A percentile compares a stretch with the other conserved stretches of the same genome.
phyloP scores from a whole-genome alignment of 2,888 invertebrate genomes.

The Drosophila glabriapex region DNA sequence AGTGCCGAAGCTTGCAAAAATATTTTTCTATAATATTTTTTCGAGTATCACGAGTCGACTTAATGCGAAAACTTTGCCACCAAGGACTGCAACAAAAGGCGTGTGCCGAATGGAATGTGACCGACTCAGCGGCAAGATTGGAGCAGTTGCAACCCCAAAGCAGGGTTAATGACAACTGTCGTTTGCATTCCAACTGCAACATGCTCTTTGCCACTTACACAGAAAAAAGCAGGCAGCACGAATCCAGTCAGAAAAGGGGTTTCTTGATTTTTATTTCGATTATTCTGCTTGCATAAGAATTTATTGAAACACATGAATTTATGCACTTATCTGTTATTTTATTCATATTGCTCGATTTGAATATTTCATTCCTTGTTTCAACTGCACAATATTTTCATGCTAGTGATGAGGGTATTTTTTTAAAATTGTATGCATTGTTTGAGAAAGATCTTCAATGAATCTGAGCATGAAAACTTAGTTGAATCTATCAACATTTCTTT shows the following conservation, averaged over 20 bases:
- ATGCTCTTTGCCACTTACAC: constrained; percentile 30
- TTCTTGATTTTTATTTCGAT: too few relatives aligned
- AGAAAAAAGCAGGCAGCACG: constrained; percentile 12
- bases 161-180: constrained; percentile 59
- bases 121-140: constrained; percentile 36
- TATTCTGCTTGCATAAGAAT: neutral
- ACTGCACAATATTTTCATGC: neutral
- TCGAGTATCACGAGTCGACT: constrained; percentile 70
- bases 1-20: constrained; percentile 57
- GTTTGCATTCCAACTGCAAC: constrained; percentile 47
- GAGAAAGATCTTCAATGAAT: neutral
- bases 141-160: constrained; percentile 13
- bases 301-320: neutral
- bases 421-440: neutral
- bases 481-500: neutral
- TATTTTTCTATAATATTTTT: constrained; percentile 78
- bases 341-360: neutral
- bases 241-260: neutral
- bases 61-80: constrained; percentile 71
- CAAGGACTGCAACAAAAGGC: constrained; percentile 58
- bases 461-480: neutral
- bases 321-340: neutral
- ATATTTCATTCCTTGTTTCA: too few relatives aligned
- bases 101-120: constrained; percentile 22
- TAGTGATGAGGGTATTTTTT: neutral